Percentiles rank a stretch among this genome's conserved stretches.
These are phyloP conservation scores for Merluccius polli DNA, from an alignment of 2,797 vertebrate species.

Conservation along the genomic window DNA sequence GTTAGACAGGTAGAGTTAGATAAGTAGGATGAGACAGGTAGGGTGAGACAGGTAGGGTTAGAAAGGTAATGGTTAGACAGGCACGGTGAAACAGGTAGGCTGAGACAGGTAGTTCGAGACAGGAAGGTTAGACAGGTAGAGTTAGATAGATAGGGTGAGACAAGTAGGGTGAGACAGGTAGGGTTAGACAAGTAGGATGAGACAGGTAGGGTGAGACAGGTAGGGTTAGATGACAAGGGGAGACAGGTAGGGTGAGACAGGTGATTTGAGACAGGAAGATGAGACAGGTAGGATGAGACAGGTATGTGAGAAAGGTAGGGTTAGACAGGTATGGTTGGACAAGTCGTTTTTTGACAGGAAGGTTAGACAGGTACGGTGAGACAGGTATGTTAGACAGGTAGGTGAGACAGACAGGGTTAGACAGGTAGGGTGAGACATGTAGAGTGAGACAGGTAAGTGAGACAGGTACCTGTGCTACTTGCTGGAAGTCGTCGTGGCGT, in stretches of 20 bases:
- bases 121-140: neutral
- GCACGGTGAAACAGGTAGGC: conserved; percentile 66
- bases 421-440: conserved; percentile 43
- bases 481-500: conserved; percentile 95
- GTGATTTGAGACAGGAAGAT: neutral
- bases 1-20: neutral
- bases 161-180: neutral
- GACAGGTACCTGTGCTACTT: conserved; percentile 85
- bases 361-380: neutral
- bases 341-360: neutral
- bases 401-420: neutral
- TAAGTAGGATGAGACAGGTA: conserved; percentile 42
- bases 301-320: neutral
- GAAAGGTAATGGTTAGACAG: neutral
- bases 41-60: neutral
- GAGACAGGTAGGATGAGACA: neutral
- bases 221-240: neutral
- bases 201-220: neutral
- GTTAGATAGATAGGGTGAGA: too few relatives aligned
- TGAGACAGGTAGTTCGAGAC: neutral
- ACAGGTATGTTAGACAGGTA: too few relatives aligned
- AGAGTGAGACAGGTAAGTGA: neutral
- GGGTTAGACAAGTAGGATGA: neutral
- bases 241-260: neutral
- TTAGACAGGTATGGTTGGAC: neutral